A percentile compares a stretch with the other conserved stretches of the same genome.
Conservation (phyloP, 92 coral and sea anemone genomes). For the Desmophyllum pertusum region DNA sequence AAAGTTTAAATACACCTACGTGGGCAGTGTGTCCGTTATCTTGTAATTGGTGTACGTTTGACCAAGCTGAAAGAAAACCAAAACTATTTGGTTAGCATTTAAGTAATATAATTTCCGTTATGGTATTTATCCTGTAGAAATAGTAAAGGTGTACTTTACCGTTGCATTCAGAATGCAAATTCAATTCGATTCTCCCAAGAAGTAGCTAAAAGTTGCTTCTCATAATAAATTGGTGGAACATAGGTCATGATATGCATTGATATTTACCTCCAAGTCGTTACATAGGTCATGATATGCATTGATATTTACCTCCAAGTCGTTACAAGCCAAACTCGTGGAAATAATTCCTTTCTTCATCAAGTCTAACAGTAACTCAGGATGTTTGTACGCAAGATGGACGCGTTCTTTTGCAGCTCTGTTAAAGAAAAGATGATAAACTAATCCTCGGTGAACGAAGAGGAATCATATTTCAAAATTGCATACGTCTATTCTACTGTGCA, state of each 20-base stretch:
- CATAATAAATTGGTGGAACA: too few relatives aligned
- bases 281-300: neutral
- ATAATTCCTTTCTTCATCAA: constrained; percentile 72
- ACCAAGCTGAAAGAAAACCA: constrained; percentile 62
- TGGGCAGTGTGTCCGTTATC: constrained; percentile 70
- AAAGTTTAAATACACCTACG: constrained; percentile 36
- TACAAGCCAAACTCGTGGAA: constrained; percentile 80
- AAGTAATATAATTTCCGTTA: neutral
- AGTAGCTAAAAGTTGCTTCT: too few relatives aligned
- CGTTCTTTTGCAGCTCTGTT: constrained; percentile 71
- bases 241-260: neutral
- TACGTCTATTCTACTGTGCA: too few relatives aligned
- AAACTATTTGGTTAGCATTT: neutral
- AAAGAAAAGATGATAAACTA: neutral
- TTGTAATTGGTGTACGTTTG: constrained; percentile 88
- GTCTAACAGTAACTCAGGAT: constrained; percentile 70
- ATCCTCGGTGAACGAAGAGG: neutral
- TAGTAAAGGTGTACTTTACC: neutral
- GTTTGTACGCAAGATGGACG: constrained; percentile 78
- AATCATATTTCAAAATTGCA: too few relatives aligned
- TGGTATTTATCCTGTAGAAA: neutral
- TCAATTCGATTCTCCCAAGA: neutral
- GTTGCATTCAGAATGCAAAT: neutral
- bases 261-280: constrained; percentile 71
- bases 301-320: constrained; percentile 72